A percentile compares a stretch with the other conserved stretches of the same genome.
Conservation (phyloP, 2,888 invertebrate genomes). For the Dasypogon diadema region DNA sequence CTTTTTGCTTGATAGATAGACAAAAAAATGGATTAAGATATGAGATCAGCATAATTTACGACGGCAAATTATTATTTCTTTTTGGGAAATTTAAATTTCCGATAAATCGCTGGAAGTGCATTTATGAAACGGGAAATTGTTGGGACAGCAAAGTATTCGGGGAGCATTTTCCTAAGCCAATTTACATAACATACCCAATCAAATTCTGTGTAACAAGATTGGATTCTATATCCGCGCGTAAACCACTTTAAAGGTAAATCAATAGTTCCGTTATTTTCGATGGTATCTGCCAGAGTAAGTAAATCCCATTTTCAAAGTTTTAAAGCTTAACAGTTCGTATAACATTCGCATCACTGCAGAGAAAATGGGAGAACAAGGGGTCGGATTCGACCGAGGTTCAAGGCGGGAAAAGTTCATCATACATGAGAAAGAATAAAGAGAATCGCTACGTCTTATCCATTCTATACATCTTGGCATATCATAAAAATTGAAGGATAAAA, state of each 20-base stretch:
- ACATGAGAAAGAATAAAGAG: slow-evolving; percentile 2
- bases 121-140: background rate
- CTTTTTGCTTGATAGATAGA: too few species aligned
- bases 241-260: slow-evolving; percentile 1
- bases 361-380: background rate
- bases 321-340: background rate
- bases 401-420: slow-evolving; percentile 3
- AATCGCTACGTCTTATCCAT: background rate
- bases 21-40: too few species aligned
- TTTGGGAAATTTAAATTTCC: background rate
- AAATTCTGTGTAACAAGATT: background rate
- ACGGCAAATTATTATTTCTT: background rate
- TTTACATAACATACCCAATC: background rate
- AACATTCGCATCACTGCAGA: background rate
- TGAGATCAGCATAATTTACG: background rate
- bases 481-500: slow-evolving; percentile 43
- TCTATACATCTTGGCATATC: slow-evolving; percentile 28
- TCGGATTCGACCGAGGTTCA: background rate
- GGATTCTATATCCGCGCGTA: background rate
- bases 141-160: background rate
- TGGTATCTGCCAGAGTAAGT: background rate
- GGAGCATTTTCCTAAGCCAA: background rate
- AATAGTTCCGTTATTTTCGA: background rate
- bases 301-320: background rate
- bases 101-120: background rate